Evolutionary conservation across 2,113 vertebrate genomes (phyloP), one percentile per base, ranked within the genome.

Genomic region (Hemichromis elongatus): DNA sequence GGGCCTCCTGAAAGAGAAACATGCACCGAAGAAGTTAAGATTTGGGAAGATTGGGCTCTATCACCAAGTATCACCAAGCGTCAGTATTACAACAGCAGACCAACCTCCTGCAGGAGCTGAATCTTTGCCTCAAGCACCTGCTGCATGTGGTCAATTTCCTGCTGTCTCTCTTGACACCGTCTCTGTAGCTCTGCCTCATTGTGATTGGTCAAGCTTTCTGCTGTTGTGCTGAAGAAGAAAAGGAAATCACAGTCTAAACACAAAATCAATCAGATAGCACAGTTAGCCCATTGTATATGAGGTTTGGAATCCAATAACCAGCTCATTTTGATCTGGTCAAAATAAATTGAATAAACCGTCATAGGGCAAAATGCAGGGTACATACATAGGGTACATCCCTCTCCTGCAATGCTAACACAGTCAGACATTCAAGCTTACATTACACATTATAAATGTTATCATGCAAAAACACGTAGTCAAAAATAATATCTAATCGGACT

Each of bases 81-180:
- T 52, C 18, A 8, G 11, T 52, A 75, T 75, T 75, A 75, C 47
- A 37, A 8, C 18, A 53, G 63, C 2, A 9, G 7, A 88, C 91
- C 1, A 24, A 98, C 98, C 97, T 98, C 97, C 90, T 98, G 98
- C 92, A 99, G 96, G 82, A 98, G 96, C 88, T 97, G 97, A 85
- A 97, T 97, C 94, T 98, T 98, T 85, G 96, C 97, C 89, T 98
- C 97, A 87, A 98, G 96, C 84, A 97, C 96, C 92, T 98, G 96
- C 0, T 97, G 96, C 87, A 97, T 97, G 0, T 97, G 97, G 80
- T 98, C 97, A 0, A 97, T 97, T 94, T 99, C 97, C 94, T 97
- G 96, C 93, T 97, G 97, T 77, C 83, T 94, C 93, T 98, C 97
- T 83, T 97, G 97, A 92, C 96, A 97, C 18, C 96, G 96, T 92